Evolutionary conservation across 2,797 vertebrate genomes (phyloP).

Genomic region (Trematomus bernacchii): DNA sequence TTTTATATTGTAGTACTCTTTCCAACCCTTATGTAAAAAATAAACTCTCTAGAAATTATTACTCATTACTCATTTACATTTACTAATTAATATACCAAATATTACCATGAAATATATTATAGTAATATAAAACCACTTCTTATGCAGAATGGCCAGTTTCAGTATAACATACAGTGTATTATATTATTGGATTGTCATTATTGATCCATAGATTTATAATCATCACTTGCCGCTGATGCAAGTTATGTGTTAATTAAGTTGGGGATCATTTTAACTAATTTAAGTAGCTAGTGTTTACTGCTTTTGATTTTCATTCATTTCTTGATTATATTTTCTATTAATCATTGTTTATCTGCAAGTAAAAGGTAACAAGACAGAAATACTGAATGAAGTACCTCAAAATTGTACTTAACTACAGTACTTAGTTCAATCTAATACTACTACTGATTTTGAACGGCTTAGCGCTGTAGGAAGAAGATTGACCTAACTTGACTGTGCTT

Average conservation of each 20-base stretch:
- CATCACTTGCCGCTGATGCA: neutral
- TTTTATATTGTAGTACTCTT: neutral
- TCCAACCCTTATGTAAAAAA: neutral
- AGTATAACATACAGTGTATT: neutral
- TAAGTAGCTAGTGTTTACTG: neutral
- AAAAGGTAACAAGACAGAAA: too few species aligned
- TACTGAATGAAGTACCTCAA: too few species aligned
- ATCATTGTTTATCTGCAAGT: too few species aligned
- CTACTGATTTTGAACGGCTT: too few species aligned
- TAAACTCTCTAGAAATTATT: too few species aligned
- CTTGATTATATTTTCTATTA: neutral
- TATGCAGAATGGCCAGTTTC: neutral
- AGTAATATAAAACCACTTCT: neutral
- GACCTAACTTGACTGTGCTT: neutral
- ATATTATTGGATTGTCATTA: neutral
- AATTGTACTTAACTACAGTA: too few species aligned
- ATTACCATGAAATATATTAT: neutral
- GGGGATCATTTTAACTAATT: neutral
- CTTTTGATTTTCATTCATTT: neutral
- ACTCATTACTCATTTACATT: neutral
- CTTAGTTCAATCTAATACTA: too few species aligned
- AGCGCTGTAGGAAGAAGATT: neutral
- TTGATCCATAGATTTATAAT: neutral
- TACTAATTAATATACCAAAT: neutral
- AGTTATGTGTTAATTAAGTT: neutral